phyloP scores from a whole-genome alignment of 1,140 invertebrate genomes.

The Platyura marginata region DNA sequence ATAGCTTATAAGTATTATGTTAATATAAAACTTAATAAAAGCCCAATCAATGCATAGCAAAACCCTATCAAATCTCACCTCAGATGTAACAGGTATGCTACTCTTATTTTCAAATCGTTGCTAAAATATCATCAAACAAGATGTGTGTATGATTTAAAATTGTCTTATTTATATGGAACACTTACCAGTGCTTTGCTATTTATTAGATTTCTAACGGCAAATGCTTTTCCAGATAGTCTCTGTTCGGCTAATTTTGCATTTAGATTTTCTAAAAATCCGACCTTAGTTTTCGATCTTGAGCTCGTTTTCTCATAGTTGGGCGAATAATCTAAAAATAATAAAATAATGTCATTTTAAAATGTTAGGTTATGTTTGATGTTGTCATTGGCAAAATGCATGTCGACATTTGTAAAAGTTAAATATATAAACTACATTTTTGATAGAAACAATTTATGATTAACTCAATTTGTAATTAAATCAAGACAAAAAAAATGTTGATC shows the following conservation, averaged over 20 bases:
- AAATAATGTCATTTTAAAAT: too few species aligned
- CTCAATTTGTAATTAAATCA: too few species aligned
- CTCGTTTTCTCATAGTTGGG: constrained; percentile 24
- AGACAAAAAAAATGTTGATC: too few species aligned
- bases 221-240: constrained; percentile 30
- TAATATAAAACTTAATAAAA: too few species aligned
- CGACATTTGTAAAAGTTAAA: too few species aligned
- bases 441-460: too few species aligned
- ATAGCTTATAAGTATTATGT: too few species aligned
- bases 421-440: too few species aligned
- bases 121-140: background rate
- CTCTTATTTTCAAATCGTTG: background rate
- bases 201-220: constrained; percentile 36
- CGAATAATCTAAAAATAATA: constrained; percentile 22
- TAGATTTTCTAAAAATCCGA: constrained; percentile 50
- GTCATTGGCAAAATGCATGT: too few species aligned
- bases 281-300: constrained; percentile 24
- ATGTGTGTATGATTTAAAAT: background rate
- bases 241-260: constrained; percentile 53
- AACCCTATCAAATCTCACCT: background rate
- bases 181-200: constrained; percentile 44
- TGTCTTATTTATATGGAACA: background rate
- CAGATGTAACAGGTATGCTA: constrained; percentile 2
- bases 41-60: too few species aligned
- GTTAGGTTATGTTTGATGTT: too few species aligned